Conservation (phyloP, 2,113 vertebrate genomes). For the Ptilorrhoa leucosticta region DNA sequence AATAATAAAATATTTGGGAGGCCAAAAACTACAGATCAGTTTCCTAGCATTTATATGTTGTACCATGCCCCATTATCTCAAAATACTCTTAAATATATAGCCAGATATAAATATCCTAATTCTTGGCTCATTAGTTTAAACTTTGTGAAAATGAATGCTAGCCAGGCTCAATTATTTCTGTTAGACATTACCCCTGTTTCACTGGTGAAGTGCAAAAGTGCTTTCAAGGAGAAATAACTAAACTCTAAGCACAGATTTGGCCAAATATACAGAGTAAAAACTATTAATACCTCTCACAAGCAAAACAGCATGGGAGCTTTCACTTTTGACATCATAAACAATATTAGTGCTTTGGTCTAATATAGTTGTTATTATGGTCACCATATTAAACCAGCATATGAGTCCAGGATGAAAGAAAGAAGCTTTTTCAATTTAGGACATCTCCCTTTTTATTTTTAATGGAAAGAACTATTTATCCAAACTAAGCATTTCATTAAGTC, state of each 20-base stretch:
- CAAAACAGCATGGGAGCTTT: neutral
- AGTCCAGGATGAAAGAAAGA: neutral
- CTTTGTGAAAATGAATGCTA: neutral
- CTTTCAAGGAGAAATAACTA: neutral
- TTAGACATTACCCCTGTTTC: neutral
- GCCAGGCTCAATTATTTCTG: neutral
- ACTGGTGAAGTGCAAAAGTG: neutral
- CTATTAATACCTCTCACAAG: neutral
- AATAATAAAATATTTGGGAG: neutral
- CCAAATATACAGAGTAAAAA: neutral
- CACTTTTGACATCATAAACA: neutral
- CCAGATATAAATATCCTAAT: neutral
- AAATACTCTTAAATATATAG: neutral
- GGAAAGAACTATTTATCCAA: neutral
- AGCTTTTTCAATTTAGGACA: neutral
- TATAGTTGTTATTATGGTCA: neutral
- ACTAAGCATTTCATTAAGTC: neutral
- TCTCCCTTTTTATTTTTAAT: neutral
- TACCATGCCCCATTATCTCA: neutral
- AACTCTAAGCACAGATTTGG: neutral
- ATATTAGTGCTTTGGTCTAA: neutral
- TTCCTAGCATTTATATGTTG: neutral
- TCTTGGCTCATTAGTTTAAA: neutral
- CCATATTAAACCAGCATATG: neutral
- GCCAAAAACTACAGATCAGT: neutral